Conservation (phyloP, 2,797 vertebrate species). For the Syncerus caffer region DNA sequence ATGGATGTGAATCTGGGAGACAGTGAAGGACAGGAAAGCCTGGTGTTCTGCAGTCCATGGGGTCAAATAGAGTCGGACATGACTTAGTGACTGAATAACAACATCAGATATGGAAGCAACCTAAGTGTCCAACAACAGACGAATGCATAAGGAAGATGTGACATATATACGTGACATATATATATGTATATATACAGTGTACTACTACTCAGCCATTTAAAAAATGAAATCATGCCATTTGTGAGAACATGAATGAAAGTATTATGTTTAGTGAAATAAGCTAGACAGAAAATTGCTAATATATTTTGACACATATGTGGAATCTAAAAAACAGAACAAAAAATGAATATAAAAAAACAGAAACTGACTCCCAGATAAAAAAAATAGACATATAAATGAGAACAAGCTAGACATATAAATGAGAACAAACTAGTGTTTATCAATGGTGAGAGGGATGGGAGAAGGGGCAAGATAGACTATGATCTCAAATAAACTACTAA, state of each 20-base stretch:
- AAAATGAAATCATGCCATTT: not conserved
- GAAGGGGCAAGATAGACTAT: not conserved
- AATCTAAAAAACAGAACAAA: not conserved
- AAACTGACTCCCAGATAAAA: not conserved
- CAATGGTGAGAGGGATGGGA: not conserved
- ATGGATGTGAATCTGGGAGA: not conserved
- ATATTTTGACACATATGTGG: not conserved
- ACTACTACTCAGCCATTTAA: not conserved
- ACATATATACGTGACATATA: not conserved
- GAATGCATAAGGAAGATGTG: not conserved
- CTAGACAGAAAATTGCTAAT: not conserved
- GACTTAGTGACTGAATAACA: not conserved
- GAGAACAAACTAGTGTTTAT: not conserved
- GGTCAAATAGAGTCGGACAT: accelerated
- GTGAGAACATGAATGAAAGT: not conserved
- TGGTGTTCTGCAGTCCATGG: not conserved
- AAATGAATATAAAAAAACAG: not conserved
- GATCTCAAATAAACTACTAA: not conserved
- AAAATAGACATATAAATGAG: not conserved
- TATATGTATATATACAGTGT: too few species aligned
- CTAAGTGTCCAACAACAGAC: not conserved
- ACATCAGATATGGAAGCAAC: not conserved
- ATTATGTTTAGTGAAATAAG: not conserved
- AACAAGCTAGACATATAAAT: not conserved
- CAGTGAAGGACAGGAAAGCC: not conserved